Evolutionary conservation across 2,113 vertebrate species (phyloP), one percentile per base, ranked within the genome.

Genomic region (Helogale parvula): DNA sequence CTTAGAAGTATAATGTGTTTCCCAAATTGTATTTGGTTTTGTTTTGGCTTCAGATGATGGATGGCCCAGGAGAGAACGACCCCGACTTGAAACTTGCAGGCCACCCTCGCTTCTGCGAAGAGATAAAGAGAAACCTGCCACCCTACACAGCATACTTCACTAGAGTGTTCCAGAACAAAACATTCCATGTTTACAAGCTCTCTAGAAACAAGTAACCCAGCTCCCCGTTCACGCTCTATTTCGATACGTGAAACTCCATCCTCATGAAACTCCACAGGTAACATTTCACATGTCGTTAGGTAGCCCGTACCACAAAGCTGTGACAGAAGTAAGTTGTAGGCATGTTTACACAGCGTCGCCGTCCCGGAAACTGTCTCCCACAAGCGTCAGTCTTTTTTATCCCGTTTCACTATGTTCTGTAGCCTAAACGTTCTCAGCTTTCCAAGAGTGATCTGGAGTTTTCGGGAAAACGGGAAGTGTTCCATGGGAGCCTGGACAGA

Each of bases 21-120:
- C 21, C 38, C 82, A 13, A 29, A 38, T 29, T 66, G 4, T 79
- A 60, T 83, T 7, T 23, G 96, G 23, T 1, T 86, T 50, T 95
- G 11, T 80, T 98, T 97, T 91, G 93, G 0, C 98, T 98, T 65
- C 97, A 99, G 99, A 98, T 99, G 96, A 99, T 99, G 99, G 99
- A 99, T 27, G 99, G 99, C 38, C 97, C 99, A 0, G 99, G 99
- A 92, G 99, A 99, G 27, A 99, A 99, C 0, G 99, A 99, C 14
- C 99, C 98, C 0, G 99, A 99, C 97, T 96, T 99, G 94, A 98
- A 99, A 79, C 98, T 99, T 0, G 98, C 99, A 0, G 23, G 98
- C n/a, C 98, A 99, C 88, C 99, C 99, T 86, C 99, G 99, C 4
- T 99, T 99, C 97, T 99, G 99, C 41, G 99, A 99, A 95, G 99